These are phyloP conservation scores for Apis laboriosa DNA, from an alignment of 1,140 invertebrate species.

Conservation along the genomic window DNA sequence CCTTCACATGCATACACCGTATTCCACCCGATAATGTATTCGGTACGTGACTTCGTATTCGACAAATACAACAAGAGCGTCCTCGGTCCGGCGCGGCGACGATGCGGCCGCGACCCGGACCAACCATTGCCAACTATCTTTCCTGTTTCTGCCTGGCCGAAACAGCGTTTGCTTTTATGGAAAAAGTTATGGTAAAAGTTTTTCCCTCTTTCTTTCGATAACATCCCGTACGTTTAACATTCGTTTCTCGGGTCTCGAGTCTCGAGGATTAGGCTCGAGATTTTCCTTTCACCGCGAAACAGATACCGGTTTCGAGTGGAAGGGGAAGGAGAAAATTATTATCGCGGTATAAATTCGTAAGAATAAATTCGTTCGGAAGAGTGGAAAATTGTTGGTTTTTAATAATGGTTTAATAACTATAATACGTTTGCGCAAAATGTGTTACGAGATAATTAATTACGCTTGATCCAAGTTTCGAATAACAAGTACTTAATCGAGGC, in stretches of 20 bases:
- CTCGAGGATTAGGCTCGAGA: no score
- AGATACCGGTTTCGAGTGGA: no score
- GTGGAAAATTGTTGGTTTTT: no score
- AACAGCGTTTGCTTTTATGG: constrained; percentile 46
- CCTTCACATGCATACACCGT: constrained; percentile 68
- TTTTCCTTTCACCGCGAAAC: no score
- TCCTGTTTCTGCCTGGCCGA: constrained; percentile 29
- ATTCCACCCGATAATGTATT: constrained; percentile 66
- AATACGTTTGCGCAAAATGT: no score
- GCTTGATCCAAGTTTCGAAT: not conserved
- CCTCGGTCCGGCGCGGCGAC: constrained; percentile 42
- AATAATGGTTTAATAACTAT: no score
- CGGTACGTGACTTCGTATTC: constrained; percentile 67
- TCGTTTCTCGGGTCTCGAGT: no score
- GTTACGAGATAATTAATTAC: no score
- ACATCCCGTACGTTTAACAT: no score
- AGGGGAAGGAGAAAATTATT: no score
- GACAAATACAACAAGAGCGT: constrained; percentile 63
- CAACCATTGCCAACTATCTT: constrained; percentile 46
- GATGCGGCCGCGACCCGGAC: constrained; percentile 31
- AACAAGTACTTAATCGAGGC: constrained; percentile 60
- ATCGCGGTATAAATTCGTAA: no score
- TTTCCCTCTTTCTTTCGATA: not conserved
- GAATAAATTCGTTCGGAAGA: no score
- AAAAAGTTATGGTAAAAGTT: constrained; percentile 30